Evolutionary conservation across 2,113 vertebrate species (phyloP), one percentile per base, ranked within the genome.

Genomic region (Prunella himalayana): DNA sequence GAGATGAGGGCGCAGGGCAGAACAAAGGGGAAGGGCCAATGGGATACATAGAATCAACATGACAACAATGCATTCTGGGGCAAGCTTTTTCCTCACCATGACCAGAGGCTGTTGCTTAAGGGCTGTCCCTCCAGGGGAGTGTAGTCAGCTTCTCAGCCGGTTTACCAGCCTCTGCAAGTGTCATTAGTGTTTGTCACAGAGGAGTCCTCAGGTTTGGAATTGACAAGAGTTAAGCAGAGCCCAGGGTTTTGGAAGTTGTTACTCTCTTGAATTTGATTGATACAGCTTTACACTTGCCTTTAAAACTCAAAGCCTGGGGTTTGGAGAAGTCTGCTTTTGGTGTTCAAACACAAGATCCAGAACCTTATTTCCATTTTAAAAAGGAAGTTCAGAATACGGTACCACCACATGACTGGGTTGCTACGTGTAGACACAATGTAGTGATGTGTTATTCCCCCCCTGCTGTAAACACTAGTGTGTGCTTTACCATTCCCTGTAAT

Each of bases 391-490:
- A 73, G 64, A 33, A n/a, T 81, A 35, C 2, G 1, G 22, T 50
- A 5, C 28, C 14, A 3, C 33, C 15, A 1, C 8, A 3, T 42
- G 37, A 7, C 23, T 15, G 22, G 37, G 16, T 23, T 6, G 2
- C 41, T 49, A 25, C 1, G 0, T 41, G 12, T 10, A 53, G 72
- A 17, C 7, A 7, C 16, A 0, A 25, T 39, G 45, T 42, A 14
- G 19, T 63, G 44, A 6, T 41, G 33, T 4, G 0, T 75, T 64
- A 27, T 64, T 86, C 47, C 8, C 30, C 3, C 17, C n/a, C 35
- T 39, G 20, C 33, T 90, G n/a, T 76, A 57, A 79, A 27, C 41
- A 17, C 31, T 27, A 3, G 7, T 1, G 0, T 49, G 28, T n/a
- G 5, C 60, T 88, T 72, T 37, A 69, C 42, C 49, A 4, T 95